Percentiles rank a stretch among this genome's conserved stretches.
Evolutionary conservation across 2,797 vertebrate genomes (phyloP).

Genomic region (Stomatorhinus walkeri): DNA sequence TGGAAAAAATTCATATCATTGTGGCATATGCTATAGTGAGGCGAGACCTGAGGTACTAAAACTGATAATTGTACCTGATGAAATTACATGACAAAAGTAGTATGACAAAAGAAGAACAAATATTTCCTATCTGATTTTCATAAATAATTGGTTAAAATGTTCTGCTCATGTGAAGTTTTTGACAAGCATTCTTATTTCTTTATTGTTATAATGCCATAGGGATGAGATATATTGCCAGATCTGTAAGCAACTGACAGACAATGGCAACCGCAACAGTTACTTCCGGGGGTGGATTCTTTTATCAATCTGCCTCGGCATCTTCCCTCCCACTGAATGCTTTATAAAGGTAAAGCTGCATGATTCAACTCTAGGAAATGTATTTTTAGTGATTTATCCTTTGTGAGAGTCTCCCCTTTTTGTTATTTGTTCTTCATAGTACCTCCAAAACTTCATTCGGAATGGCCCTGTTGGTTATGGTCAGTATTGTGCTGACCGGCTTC

Average conservation of each 20-base stretch:
- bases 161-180: neutral
- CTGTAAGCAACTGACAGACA: conserved; percentile 85
- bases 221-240: conserved; percentile 98
- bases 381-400: neutral
- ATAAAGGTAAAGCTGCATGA: conserved; percentile 58
- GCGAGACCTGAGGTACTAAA: conserved; percentile 69
- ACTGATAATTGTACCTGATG: neutral
- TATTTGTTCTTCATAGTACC: conserved; percentile 55
- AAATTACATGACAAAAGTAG: no score
- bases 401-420: conserved; percentile 6
- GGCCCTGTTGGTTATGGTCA: conserved; percentile 63
- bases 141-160: neutral
- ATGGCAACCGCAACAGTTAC: conserved; percentile 63
- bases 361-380: neutral
- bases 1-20: conserved; percentile 87
- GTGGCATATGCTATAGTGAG: conserved; percentile 71
- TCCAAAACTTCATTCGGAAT: conserved; percentile 70
- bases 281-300: conserved; percentile 83
- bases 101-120: neutral
- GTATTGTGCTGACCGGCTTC: conserved; percentile 72
- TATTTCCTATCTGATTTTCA: neutral
- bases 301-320: conserved; percentile 83
- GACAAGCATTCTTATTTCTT: neutral
- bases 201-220: conserved; percentile 52
- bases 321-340: conserved; percentile 75